Evolutionary conservation across 2,113 vertebrate genomes (phyloP).

Genomic region (Ardeotis arabs): DNA sequence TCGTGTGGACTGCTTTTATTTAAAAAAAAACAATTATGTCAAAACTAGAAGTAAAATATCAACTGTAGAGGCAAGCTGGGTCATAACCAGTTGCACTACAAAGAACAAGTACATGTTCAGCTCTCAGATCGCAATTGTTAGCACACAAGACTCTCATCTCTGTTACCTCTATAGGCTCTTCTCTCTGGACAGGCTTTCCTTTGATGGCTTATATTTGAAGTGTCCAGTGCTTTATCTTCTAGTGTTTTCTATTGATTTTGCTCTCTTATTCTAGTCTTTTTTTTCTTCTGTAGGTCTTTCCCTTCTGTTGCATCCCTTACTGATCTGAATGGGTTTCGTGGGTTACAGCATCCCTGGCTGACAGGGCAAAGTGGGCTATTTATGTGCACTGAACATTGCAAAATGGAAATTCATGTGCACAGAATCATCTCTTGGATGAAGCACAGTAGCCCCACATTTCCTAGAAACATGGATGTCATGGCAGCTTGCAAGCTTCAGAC

Average conservation of each 20-base stretch:
- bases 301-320: neutral
- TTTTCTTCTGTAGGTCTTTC: neutral
- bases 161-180: neutral
- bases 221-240: constrained; percentile 27
- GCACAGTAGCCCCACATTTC: neutral
- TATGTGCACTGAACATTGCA: neutral
- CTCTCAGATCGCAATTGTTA: neutral
- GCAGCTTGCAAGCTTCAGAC: neutral
- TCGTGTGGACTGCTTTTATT: neutral
- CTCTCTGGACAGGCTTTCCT: neutral
- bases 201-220: constrained; percentile 58
- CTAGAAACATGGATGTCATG: neutral
- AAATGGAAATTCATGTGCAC: neutral
- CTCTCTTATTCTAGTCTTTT: neutral
- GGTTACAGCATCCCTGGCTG: neutral
- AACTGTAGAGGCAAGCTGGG: constrained; percentile 22
- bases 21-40: neutral
- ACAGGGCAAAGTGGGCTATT: neutral
- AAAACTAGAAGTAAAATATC: constrained; percentile 35
- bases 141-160: neutral
- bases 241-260: constrained; percentile 32
- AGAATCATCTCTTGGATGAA: constrained; percentile 1
- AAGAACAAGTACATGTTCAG: neutral
- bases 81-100: constrained; percentile 10
- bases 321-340: constrained; percentile 1